phyloP scores from a whole-genome alignment of 2,888 invertebrate genomes.

The Sussaba pulchella region DNA sequence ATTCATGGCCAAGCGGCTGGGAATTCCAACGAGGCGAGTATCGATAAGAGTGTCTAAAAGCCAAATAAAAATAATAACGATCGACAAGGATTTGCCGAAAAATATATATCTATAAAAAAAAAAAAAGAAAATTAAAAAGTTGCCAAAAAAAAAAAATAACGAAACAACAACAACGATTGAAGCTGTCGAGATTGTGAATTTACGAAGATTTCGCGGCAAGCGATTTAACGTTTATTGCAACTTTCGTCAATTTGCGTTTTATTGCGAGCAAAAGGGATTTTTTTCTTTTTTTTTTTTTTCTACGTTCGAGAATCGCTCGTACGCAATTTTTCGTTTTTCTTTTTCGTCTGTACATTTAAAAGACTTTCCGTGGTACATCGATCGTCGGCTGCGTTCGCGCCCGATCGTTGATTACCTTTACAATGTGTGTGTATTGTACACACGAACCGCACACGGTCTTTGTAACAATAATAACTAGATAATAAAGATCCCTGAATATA shows the following conservation, averaged over 20 bases:
- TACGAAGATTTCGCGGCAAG: conserved; percentile 3
- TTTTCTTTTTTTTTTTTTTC: no score
- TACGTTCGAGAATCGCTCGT: no score
- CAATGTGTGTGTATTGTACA: conserved; percentile 42
- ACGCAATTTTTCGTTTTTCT: no score
- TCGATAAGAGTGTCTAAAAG: conserved; percentile 43
- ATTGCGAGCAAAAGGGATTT: conserved; percentile 7
- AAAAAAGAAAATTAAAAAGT: conserved; percentile 1
- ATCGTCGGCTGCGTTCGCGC: conserved; percentile 20
- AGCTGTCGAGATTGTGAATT: conserved; percentile 46
- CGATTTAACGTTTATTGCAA: conserved; percentile 1
- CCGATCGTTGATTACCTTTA: background rate
- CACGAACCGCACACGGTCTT: conserved; percentile 62
- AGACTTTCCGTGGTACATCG: conserved; percentile 38
- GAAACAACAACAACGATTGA: conserved; percentile 62
- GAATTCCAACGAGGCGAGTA: conserved; percentile 31
- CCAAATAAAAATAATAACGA: conserved; percentile 46
- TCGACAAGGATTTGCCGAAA: conserved; percentile 21
- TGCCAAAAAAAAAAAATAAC: background rate
- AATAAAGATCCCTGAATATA: conserved; percentile 83
- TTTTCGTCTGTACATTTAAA: conserved; percentile 39
- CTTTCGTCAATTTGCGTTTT: conserved; percentile 2
- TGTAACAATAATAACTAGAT: conserved; percentile 77
- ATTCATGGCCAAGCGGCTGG: background rate
- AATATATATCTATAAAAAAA: background rate